phyloP scores from a whole-genome alignment of 2,888 invertebrate species.

The Dendrolimus pini region DNA sequence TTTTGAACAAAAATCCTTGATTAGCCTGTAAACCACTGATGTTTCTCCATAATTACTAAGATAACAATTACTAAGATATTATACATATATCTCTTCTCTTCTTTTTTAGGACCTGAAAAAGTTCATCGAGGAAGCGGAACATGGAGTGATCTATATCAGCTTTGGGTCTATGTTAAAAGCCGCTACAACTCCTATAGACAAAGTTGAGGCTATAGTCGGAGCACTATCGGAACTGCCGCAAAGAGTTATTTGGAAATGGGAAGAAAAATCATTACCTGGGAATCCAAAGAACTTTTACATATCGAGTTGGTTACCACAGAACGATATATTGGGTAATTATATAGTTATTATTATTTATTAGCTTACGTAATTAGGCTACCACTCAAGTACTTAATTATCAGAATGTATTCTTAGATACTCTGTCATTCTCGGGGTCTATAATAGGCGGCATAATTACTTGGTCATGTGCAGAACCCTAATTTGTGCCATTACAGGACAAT shows the following conservation, averaged over 20 bases:
- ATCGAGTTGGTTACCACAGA: conserved; percentile 82
- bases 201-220: conserved; percentile 74
- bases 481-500: too few relatives aligned
- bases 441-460: too few relatives aligned
- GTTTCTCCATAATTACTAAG: too few relatives aligned
- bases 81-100: too few relatives aligned
- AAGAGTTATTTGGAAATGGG: conserved; percentile 87
- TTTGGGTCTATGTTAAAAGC: conserved; percentile 85
- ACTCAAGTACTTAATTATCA: too few relatives aligned
- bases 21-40: too few relatives aligned
- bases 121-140: conserved; percentile 79
- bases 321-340: conserved; percentile 78
- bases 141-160: conserved; percentile 85
- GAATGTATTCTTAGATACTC: too few relatives aligned
- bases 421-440: too few relatives aligned
- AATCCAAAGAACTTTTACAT: conserved; percentile 78
- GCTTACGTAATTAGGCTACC: too few relatives aligned
- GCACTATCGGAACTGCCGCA: conserved; percentile 79
- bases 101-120: conserved; percentile 72
- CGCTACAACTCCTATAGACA: conserved; percentile 76
- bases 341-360: background rate
- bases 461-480: too few relatives aligned
- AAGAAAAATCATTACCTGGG: conserved; percentile 73
- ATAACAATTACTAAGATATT: too few relatives aligned
- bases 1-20: too few relatives aligned